Conservation (phyloP, 1,140 invertebrate species). For the Rhagoletis zephyria region DNA sequence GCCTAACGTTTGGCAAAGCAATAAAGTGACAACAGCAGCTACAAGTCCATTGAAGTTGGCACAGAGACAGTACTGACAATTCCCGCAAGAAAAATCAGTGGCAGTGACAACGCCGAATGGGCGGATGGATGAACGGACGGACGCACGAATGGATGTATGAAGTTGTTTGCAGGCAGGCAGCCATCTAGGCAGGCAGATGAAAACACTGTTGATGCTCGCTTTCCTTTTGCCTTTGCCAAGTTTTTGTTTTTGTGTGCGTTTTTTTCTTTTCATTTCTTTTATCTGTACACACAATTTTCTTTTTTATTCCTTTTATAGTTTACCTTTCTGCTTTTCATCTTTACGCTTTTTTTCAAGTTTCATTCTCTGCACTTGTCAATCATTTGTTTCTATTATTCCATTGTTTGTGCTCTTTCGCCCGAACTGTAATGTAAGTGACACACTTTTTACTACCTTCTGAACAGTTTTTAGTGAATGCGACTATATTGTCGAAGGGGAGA, state of each 20-base stretch:
- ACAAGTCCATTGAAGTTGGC: conserved; percentile 42
- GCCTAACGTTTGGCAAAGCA: neutral
- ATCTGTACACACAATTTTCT: neutral
- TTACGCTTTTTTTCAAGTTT: neutral
- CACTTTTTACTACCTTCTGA: neutral
- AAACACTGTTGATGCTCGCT: neutral
- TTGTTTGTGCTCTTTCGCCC: neutral
- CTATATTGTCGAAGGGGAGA: neutral
- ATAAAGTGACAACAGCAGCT: conserved; percentile 37
- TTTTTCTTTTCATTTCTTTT: neutral
- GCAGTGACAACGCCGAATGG: conserved; percentile 6
- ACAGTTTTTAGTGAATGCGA: conserved; percentile 21
- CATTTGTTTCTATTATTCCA: conserved; percentile 50
- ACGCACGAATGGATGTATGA: neutral
- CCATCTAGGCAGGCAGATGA: neutral
- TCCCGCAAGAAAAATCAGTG: conserved; percentile 49
- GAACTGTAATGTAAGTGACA: conserved; percentile 41
- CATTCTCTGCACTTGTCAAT: neutral
- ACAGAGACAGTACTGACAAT: conserved; percentile 23
- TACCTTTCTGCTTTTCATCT: neutral
- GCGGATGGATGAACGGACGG: neutral
- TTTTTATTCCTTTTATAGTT: neutral
- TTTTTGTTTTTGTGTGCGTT: conserved; percentile 5
- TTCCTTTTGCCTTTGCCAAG: neutral
- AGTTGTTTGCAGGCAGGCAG: neutral